Evolutionary conservation across 1,140 invertebrate species (phyloP).

Genomic region (Metopolophium dirhodum): DNA sequence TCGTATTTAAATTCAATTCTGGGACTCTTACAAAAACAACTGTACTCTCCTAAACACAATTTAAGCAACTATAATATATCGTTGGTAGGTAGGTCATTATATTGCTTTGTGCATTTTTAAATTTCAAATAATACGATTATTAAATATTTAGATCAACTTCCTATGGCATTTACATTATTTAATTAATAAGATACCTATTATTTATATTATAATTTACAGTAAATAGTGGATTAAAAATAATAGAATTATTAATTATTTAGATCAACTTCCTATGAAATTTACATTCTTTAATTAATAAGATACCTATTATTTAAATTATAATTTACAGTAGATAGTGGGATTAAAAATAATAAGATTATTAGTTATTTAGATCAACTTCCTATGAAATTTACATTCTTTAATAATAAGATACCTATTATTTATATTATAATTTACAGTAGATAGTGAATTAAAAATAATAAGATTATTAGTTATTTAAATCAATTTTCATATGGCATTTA

Average conservation of each 20-base stretch:
- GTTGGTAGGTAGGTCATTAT: too few relatives aligned
- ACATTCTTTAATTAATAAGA: not conserved
- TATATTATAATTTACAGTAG: not conserved
- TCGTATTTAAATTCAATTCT: not conserved
- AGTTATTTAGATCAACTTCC: not conserved
- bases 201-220: not conserved
- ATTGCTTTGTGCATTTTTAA: not conserved
- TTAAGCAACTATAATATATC: not conserved
- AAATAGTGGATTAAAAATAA: too few relatives aligned
- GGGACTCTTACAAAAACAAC: not conserved
- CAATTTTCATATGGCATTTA: not conserved
- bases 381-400: not conserved
- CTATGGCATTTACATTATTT: not conserved
- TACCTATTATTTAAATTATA: not conserved
- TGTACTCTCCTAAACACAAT: not conserved
- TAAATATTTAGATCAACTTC: not conserved
- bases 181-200: not conserved
- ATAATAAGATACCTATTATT: not conserved
- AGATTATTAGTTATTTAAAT: not conserved
- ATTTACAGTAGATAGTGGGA: not conserved
- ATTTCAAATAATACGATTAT: not conserved
- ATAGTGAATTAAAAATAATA: too few relatives aligned
- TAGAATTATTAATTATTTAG: too few relatives aligned
- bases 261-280: not conserved
- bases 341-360: too few relatives aligned